Percentiles rank a stretch among this genome's conserved stretches.
Conservation (phyloP, 1,140 invertebrate species). For the Hycleus phaleratus region DNA sequence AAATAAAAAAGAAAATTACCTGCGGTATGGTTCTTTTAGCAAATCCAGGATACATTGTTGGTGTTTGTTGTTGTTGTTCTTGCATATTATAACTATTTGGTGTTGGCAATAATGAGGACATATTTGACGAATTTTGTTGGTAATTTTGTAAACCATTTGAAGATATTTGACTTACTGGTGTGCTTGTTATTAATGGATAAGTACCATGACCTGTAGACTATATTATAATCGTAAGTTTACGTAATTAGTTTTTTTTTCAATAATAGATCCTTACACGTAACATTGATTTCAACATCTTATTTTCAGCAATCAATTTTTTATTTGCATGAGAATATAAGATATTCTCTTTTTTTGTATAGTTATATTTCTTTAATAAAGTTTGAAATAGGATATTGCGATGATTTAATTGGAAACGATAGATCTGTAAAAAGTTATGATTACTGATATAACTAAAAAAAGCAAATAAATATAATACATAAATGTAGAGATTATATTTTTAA, state of each 20-base stretch:
- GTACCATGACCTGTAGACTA: conserved; percentile 2
- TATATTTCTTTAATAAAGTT: conserved; percentile 23
- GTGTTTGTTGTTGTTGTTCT: too few relatives aligned
- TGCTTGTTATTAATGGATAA: conserved; percentile 2
- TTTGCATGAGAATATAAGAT: conserved; percentile 15
- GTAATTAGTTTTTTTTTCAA: too few relatives aligned
- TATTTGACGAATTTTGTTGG: too few relatives aligned
- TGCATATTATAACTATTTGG: too few relatives aligned
- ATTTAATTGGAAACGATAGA: conserved; percentile 26
- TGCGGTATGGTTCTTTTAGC: not conserved
- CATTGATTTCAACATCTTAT: conserved; percentile 20
- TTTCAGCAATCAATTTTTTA: conserved; percentile 24
- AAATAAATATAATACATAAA: too few relatives aligned
- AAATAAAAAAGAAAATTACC: too few relatives aligned
- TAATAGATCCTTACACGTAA: conserved; percentile 16
- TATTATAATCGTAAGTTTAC: not conserved
- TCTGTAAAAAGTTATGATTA: conserved; percentile 10
- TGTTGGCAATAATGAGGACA: too few relatives aligned
- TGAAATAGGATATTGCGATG: conserved; percentile 18
- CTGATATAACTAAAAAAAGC: too few relatives aligned
- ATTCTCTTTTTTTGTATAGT: conserved; percentile 24
- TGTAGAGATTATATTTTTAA: too few relatives aligned
- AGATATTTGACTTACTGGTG: not conserved
- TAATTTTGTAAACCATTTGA: not conserved
- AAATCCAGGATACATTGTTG: conserved; percentile 6